phyloP scores from a whole-genome alignment of 2,797 vertebrate genomes.

The Acrossocheilus wenchowensis region DNA sequence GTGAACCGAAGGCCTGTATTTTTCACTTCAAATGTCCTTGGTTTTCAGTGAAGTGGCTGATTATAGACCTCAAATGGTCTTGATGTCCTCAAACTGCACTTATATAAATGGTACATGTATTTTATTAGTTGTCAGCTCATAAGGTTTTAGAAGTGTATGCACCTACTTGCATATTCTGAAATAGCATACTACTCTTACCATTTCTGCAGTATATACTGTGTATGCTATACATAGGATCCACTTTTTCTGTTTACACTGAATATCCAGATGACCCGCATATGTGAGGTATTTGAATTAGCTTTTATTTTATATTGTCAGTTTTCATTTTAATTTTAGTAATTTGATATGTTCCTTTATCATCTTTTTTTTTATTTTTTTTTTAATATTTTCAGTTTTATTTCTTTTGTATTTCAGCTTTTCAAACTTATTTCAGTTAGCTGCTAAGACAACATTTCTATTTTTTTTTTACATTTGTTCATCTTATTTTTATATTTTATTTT shows the following conservation, averaged over 20 bases:
- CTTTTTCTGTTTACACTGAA: neutral
- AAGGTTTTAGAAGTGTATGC: neutral
- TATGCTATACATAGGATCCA: neutral
- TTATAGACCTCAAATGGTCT: neutral
- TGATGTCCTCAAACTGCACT: neutral
- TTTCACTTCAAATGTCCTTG: constrained; percentile 12
- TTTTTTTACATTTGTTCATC: neutral
- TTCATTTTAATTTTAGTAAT: neutral
- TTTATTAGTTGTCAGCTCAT: neutral
- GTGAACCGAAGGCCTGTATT: neutral
- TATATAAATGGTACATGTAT: neutral
- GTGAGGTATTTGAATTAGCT: neutral
- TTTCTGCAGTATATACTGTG: neutral
- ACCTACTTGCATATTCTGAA: neutral
- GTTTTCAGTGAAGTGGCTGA: constrained; percentile 4
- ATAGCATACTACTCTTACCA: neutral
- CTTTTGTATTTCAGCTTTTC: neutral
- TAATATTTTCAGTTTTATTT: neutral
- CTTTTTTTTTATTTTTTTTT: too few species aligned
- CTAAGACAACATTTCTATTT: neutral
- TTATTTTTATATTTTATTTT: neutral
- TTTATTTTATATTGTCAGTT: neutral
- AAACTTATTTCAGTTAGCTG: neutral
- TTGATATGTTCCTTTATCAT: neutral
- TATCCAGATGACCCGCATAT: neutral